Conservation (phyloP, 2,797 vertebrate species). For the Smutsia temminckii region DNA sequence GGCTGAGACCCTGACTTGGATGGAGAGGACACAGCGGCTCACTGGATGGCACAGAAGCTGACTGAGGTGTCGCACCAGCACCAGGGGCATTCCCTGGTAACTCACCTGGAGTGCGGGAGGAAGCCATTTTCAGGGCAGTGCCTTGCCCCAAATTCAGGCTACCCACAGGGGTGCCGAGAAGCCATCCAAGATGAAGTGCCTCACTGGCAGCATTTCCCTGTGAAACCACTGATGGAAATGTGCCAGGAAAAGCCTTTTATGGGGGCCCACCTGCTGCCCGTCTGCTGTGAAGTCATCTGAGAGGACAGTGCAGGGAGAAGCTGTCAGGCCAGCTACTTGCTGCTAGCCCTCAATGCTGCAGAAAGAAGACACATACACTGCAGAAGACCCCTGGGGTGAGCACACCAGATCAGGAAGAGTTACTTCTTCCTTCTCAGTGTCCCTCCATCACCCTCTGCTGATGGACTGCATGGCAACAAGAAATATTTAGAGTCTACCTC, state of each 20-base stretch:
- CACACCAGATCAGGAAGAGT: accelerated
- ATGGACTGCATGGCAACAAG: background rate
- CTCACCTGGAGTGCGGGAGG: background rate
- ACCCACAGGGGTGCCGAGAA: background rate
- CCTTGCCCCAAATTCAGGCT: background rate
- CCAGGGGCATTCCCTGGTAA: background rate
- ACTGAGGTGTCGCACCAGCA: background rate
- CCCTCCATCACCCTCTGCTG: background rate
- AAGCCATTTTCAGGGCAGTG: background rate
- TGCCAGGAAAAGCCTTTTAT: background rate
- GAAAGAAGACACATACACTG: background rate
- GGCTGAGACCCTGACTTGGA: background rate
- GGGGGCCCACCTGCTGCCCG: background rate
- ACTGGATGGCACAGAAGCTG: background rate
- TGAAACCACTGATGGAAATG: too few relatives aligned
- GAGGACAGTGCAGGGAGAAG: too few relatives aligned
- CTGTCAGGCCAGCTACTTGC: background rate
- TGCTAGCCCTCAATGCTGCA: background rate
- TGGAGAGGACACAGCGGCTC: background rate
- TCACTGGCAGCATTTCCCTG: accelerated
- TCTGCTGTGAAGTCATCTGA: background rate
- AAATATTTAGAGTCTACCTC: background rate
- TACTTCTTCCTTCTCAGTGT: background rate
- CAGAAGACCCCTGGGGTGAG: background rate
- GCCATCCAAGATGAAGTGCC: background rate